Base-by-base conservation (phyloP, 2,888 invertebrate genomes). In the Chrysopilus asiliformis region DNA sequence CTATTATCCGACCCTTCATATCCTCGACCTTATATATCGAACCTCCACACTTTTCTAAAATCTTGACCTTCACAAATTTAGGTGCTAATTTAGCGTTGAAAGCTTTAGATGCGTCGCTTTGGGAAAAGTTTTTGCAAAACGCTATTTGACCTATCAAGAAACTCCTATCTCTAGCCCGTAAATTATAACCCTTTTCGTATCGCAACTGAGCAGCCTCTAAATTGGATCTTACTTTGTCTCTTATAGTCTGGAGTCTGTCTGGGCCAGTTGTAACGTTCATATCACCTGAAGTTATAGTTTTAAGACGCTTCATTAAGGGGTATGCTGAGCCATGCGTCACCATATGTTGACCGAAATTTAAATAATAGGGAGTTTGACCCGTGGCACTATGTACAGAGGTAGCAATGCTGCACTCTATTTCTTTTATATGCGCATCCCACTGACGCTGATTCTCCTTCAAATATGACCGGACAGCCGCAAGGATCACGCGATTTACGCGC, bases 321-420 rank as follows among this genome's bases (percentile, higher is more conserved):
- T 34, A 34, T 9, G 24, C 18, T 4, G 26, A 18, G 13, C 27
- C 34, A 34, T 34, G 34, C 13, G 8, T n/a, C 17, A 34, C 27
- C 14, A 24, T 12, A 7, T 34, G 26, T 16, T 16, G 27, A 12
- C 34, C 34, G 18, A 26, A 34, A 18, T 27, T 27, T 14, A 34
- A 15, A 12, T 16, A 27, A 15, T 34, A 16, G 4, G 34, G 34
- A 4, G 27, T 25, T n/a, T 5, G 16, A n/a, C 27, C 27, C 5
- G 34, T 34, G 18, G 34, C 24, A n/a, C 18, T 28, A 27, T 34
- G 34, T 3, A 27, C 13, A 8, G 26, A 19, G n/a, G 17, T 34
- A 9, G 27, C 12, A n/a, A 27, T 25, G 16, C 27, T 18, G 8
- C 14, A 12, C 2, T 18, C 24, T n/a, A 26, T 16, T 12, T 14